Conservation (phyloP, 2,113 vertebrate genomes). For the Cranoglanis bouderius region DNA sequence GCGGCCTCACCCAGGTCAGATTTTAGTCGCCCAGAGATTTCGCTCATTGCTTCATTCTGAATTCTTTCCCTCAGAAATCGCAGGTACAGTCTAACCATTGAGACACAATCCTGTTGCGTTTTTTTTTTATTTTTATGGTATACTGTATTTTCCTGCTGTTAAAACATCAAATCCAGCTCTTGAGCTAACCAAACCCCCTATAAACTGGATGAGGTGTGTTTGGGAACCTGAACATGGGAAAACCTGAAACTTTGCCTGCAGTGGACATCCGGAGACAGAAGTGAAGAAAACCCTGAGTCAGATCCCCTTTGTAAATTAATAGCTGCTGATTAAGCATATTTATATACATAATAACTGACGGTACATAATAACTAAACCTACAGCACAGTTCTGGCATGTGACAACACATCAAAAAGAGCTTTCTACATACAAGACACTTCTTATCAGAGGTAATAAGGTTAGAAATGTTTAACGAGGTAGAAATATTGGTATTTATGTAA, state of each 20-base stretch:
- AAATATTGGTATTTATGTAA: background rate
- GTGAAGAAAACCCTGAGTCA: background rate
- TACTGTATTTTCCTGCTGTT: background rate
- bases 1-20: constrained; percentile 91
- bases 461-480: background rate
- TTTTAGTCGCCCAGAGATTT: constrained; percentile 90
- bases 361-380: background rate
- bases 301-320: background rate
- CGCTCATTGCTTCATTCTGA: constrained; percentile 93
- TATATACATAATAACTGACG: background rate
- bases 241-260: background rate
- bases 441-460: background rate
- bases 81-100: constrained; percentile 77
- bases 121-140: background rate
- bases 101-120: background rate
- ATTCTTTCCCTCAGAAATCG: constrained; percentile 93
- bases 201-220: background rate
- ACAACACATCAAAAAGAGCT: background rate
- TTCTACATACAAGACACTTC: background rate
- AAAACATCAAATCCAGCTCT: background rate
- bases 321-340: background rate
- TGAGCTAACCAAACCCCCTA: background rate
- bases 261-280: no score
- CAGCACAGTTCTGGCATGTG: background rate
- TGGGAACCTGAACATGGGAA: background rate